Conservation (phyloP, 2,888 invertebrate genomes). For the Aricia artaxerxes region DNA sequence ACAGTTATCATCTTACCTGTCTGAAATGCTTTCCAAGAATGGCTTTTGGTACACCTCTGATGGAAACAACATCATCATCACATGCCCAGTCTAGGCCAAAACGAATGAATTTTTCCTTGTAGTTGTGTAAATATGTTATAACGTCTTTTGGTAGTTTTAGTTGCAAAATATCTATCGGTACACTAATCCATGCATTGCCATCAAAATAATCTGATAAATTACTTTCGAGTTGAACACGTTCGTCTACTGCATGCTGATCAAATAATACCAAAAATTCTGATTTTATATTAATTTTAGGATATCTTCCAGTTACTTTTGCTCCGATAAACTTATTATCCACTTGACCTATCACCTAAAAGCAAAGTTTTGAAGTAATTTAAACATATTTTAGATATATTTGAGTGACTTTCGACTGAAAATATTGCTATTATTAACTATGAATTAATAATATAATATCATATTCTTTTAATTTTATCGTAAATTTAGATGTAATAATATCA, state of each 20-base stretch:
- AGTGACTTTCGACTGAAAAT: too few relatives aligned
- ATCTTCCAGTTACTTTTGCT: constrained; percentile 58
- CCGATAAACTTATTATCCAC: constrained; percentile 87
- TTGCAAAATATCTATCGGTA: constrained; percentile 52
- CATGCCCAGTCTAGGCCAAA: constrained; percentile 80
- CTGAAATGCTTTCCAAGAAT: constrained; percentile 78
- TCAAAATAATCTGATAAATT: constrained; percentile 80
- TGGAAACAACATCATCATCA: constrained; percentile 61
- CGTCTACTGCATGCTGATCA: constrained; percentile 94
- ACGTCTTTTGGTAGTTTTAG: constrained; percentile 68
- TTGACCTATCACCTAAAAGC: constrained; percentile 84
- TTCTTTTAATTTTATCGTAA: too few relatives aligned
- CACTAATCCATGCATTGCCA: constrained; percentile 60
- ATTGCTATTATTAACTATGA: too few relatives aligned
- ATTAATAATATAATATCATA: too few relatives aligned
- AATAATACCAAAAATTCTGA: constrained; percentile 82
- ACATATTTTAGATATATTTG: too few relatives aligned
- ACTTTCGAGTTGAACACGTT: constrained; percentile 88
- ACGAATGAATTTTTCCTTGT: constrained; percentile 75
- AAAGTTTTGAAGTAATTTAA: not conserved
- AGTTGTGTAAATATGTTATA: constrained; percentile 75
- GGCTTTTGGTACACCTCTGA: constrained; percentile 83
- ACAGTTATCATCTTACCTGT: constrained; percentile 61
- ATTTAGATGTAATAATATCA: too few relatives aligned
- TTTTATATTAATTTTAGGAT: constrained; percentile 51